Percentiles rank a stretch among this genome's conserved stretches.
Conservation (phyloP, 2,113 vertebrate species). For the Nesoenas mayeri region DNA sequence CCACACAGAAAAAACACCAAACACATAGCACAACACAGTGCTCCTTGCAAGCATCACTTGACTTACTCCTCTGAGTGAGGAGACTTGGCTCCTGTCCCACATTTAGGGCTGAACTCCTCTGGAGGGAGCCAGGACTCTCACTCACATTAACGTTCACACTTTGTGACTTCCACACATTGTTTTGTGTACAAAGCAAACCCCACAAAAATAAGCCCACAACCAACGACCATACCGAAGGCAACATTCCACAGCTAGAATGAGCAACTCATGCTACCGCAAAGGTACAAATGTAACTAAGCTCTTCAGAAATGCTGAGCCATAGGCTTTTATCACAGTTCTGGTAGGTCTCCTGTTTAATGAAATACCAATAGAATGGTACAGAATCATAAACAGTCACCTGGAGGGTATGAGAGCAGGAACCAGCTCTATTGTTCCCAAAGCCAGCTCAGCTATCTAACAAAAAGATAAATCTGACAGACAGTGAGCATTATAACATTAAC, state of each 20-base stretch:
- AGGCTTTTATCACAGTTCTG: background rate
- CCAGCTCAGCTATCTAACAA: background rate
- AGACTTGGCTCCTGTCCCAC: background rate
- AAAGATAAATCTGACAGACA: background rate
- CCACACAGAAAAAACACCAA: background rate
- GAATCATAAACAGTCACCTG: background rate
- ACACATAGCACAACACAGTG: background rate
- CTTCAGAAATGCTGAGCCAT: background rate
- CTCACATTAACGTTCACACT: background rate
- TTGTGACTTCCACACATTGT: background rate
- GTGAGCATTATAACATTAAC: background rate
- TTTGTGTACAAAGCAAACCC: background rate
- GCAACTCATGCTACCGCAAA: background rate
- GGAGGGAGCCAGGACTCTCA: background rate
- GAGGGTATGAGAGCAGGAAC: background rate
- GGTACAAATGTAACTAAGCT: background rate
- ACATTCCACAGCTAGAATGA: rapidly evolving
- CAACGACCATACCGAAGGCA: background rate
- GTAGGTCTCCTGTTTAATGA: background rate
- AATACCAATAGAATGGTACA: background rate
- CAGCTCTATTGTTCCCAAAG: background rate
- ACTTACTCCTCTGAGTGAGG: background rate
- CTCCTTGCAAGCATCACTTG: background rate
- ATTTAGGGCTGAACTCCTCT: background rate
- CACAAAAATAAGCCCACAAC: background rate